Conservation (phyloP, 2,797 vertebrate genomes). For the Myotis planiceps region DNA sequence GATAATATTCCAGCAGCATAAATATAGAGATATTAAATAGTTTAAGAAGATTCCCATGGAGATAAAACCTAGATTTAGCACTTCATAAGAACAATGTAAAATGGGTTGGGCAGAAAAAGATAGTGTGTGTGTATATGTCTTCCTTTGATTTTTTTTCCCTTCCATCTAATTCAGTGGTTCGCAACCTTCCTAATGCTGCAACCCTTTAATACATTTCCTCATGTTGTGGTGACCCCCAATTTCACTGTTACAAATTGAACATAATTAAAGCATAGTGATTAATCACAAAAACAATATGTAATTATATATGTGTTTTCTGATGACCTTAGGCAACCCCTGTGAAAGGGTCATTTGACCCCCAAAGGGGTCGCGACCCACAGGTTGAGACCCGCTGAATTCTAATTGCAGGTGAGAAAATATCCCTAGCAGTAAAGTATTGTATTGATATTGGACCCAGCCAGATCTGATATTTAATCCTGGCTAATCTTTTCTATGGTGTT, state of each 20-base stretch:
- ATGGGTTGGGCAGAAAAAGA: background rate
- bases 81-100: slow-evolving; percentile 21
- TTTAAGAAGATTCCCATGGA: background rate
- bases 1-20: slow-evolving; percentile 19
- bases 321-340: too few relatives aligned
- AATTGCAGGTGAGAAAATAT: background rate
- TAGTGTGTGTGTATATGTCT: background rate
- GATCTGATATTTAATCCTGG: background rate
- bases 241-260: too few relatives aligned
- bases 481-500: background rate
- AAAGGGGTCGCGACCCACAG: too few relatives aligned
- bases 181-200: too few relatives aligned
- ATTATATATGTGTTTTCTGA: too few relatives aligned
- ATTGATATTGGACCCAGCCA: background rate
- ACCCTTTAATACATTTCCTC: too few relatives aligned
- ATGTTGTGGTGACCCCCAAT: too few relatives aligned
- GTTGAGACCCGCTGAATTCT: background rate
- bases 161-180: background rate
- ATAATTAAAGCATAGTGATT: too few relatives aligned
- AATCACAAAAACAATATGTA: too few relatives aligned
- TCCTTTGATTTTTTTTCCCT: background rate
- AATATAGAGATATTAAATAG: background rate
- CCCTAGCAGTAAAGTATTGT: background rate
- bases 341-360: too few relatives aligned
- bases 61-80: background rate